Conservation (phyloP, 2,797 vertebrate genomes). For the Denticeps clupeoides region DNA sequence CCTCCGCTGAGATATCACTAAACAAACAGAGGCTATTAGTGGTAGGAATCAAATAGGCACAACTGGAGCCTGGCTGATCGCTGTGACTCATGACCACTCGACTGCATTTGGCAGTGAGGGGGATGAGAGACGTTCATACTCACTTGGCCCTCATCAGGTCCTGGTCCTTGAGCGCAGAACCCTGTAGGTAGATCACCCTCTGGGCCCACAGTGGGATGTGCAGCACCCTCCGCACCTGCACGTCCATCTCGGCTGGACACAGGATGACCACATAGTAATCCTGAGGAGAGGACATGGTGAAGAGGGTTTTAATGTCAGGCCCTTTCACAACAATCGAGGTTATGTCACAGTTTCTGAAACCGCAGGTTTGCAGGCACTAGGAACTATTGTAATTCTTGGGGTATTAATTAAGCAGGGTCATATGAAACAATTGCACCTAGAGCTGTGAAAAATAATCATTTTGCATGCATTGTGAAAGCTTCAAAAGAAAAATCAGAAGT, state of each 20-base stretch:
- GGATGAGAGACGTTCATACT: slow-evolving; percentile 27
- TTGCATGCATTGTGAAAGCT: too few species aligned
- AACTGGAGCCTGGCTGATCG: too few species aligned
- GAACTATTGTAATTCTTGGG: too few species aligned
- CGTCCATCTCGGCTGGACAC: slow-evolving; percentile 73
- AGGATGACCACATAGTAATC: slow-evolving; percentile 77
- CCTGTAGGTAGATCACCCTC: slow-evolving; percentile 74
- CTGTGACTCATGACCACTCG: too few species aligned
- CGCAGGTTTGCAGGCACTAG: too few species aligned
- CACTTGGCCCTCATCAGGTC: slow-evolving; percentile 78
- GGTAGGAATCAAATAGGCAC: not conserved
- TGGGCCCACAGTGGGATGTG: slow-evolving; percentile 76
- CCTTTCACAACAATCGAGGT: too few species aligned
- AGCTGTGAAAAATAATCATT: too few species aligned
- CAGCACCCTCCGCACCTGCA: slow-evolving; percentile 67
- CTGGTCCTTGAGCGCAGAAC: slow-evolving; percentile 73
- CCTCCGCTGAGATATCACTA: slow-evolving; percentile 16
- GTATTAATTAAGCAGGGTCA: too few species aligned
- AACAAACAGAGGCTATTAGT: not conserved
- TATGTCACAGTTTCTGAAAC: too few species aligned
- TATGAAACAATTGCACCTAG: too few species aligned
- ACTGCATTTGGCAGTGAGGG: not conserved
- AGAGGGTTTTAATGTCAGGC: too few species aligned
- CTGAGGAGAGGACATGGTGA: slow-evolving; percentile 39
- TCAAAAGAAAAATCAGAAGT: too few species aligned